Conservation (phyloP, 2,797 vertebrate species). For the Zenarchopterus dispar region DNA sequence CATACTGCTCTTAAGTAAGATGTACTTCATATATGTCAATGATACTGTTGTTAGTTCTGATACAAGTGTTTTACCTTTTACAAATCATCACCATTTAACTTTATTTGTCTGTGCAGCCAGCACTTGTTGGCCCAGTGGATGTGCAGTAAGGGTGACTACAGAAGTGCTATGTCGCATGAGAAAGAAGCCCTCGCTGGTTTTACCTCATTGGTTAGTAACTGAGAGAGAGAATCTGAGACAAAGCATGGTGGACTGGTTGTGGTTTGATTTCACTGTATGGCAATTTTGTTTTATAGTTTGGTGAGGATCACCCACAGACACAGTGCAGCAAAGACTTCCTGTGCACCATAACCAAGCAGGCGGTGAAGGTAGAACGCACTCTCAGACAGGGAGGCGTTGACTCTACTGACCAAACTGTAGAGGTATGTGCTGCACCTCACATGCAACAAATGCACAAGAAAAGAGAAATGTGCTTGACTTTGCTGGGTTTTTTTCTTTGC, state of each 20-base stretch:
- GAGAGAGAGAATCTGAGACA: background rate
- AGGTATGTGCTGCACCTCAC: conserved; percentile 50
- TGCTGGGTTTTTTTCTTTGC: conserved; percentile 9
- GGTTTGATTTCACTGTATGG: background rate
- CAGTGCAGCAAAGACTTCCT: conserved; percentile 84
- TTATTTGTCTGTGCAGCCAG: conserved; percentile 70
- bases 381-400: conserved; percentile 82
- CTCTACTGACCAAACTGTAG: conserved; percentile 66
- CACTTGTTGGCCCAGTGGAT: conserved; percentile 85
- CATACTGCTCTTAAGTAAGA: conserved; percentile 84
- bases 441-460: background rate
- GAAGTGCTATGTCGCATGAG: conserved; percentile 84
- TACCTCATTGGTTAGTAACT: conserved; percentile 77
- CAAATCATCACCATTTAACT: conserved; percentile 2
- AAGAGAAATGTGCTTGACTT: conserved; percentile 6
- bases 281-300: conserved; percentile 71
- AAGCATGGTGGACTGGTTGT: background rate
- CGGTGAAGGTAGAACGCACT: conserved; percentile 85
- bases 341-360: conserved; percentile 84
- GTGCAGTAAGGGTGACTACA: conserved; percentile 84
- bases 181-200: conserved; percentile 85
- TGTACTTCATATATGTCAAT: background rate
- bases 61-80: background rate
- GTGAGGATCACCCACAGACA: conserved; percentile 83
- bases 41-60: background rate